A percentile compares a stretch with the other conserved stretches of the same genome.
phyloP scores from a whole-genome alignment of 92 coral and sea anemone genomes.

The Palythoa grandiflora region DNA sequence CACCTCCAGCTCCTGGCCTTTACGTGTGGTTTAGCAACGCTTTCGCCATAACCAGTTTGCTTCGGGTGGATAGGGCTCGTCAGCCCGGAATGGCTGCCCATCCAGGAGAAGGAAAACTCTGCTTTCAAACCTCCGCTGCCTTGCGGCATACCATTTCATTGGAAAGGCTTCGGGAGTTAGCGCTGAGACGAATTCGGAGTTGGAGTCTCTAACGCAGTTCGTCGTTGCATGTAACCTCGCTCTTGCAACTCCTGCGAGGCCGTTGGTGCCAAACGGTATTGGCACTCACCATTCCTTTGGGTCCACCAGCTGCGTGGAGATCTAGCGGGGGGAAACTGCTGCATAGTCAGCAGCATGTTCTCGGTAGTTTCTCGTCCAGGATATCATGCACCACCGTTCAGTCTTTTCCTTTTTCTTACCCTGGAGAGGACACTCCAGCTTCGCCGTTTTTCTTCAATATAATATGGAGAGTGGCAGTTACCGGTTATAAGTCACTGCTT shows the following conservation, averaged over 20 bases:
- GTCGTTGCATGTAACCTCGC: neutral
- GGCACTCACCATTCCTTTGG: constrained; percentile 35
- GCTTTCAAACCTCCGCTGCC: constrained; percentile 50
- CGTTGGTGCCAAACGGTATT: constrained; percentile 30
- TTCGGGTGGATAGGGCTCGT: constrained; percentile 69
- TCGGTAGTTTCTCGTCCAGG: constrained; percentile 8
- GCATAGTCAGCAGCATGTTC: constrained; percentile 4
- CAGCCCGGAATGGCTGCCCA: constrained; percentile 62
- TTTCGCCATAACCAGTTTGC: neutral
- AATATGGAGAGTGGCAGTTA: constrained; percentile 26
- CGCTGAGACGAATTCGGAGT: constrained; percentile 21
- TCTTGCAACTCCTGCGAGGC: constrained; percentile 49
- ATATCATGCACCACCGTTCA: neutral
- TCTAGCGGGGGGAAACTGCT: constrained; percentile 40
- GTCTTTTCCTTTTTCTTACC: neutral
- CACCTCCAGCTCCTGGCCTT: no score
- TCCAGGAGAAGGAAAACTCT: constrained; percentile 49
- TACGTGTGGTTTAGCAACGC: no score
- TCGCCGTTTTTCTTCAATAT: neutral
- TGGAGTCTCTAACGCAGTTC: constrained; percentile 41
- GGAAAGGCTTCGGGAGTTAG: constrained; percentile 50
- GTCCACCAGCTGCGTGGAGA: constrained; percentile 14
- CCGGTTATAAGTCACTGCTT: constrained; percentile 19
- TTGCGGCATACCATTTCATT: constrained; percentile 22
- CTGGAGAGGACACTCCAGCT: constrained; percentile 53